Conservation (phyloP, 2,113 vertebrate genomes). For the Orycteropus afer region DNA sequence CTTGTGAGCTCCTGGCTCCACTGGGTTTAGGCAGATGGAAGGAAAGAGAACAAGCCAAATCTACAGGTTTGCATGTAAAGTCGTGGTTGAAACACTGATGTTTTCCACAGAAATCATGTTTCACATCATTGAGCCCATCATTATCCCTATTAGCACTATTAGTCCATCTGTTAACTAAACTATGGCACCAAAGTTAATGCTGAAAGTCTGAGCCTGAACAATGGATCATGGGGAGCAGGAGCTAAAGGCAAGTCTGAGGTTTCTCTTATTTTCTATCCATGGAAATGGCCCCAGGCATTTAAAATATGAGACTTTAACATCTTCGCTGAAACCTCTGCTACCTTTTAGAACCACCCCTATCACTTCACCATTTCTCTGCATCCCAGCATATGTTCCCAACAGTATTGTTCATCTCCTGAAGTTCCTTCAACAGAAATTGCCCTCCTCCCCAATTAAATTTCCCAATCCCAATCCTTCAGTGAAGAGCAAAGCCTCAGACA, state of each 20-base stretch:
- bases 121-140: neutral
- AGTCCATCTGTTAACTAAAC: neutral
- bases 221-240: neutral
- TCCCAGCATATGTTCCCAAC: neutral
- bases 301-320: constrained; percentile 1
- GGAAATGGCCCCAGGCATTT: neutral
- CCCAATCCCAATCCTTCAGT: neutral
- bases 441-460: neutral
- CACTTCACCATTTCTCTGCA: neutral
- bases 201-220: neutral
- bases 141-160: neutral
- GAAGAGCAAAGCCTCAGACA: neutral
- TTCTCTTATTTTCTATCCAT: neutral
- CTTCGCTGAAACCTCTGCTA: neutral
- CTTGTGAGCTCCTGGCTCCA: neutral
- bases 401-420: neutral
- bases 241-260: neutral
- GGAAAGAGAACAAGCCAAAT: neutral
- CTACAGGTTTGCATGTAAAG: neutral
- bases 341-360: neutral
- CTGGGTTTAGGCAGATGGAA: neutral
- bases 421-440: neutral
- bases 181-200: neutral
- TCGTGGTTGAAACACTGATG: neutral
- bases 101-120: constrained; percentile 37